A percentile compares a stretch with the other conserved stretches of the same genome.
Evolutionary conservation across 2,113 vertebrate species (phyloP).

Genomic region (Oreocharis arfaki): DNA sequence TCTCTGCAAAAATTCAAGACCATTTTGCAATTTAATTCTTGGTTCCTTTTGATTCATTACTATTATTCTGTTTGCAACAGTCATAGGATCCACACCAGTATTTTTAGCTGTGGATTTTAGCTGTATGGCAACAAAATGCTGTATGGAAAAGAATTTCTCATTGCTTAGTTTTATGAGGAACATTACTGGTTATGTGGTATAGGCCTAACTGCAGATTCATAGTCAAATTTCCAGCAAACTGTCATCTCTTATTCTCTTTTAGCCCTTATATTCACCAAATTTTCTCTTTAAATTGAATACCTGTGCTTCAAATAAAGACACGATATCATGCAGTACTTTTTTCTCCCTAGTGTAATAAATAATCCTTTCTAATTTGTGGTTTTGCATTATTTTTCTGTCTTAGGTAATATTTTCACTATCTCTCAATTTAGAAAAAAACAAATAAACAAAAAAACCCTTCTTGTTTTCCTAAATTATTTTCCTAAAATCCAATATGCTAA

Average conservation of each 20-base stretch:
- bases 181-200: background rate
- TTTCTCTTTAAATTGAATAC: background rate
- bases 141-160: background rate
- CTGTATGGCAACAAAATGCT: background rate
- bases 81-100: background rate
- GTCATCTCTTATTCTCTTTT: background rate
- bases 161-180: background rate
- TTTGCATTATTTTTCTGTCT: background rate
- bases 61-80: background rate
- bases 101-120: background rate
- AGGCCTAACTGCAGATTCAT: background rate
- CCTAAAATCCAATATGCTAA: background rate
- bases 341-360: background rate
- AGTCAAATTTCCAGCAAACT: background rate
- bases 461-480: background rate
- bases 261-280: background rate
- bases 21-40: background rate
- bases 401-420: background rate
- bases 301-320: background rate
- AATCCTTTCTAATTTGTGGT: background rate
- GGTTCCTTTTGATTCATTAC: background rate
- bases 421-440: background rate
- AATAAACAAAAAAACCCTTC: fast-evolving
- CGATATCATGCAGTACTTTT: background rate
- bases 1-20: background rate